Base-by-base conservation (phyloP, 2,113 vertebrate species). In the Coryphaenoides rupestris region DNA sequence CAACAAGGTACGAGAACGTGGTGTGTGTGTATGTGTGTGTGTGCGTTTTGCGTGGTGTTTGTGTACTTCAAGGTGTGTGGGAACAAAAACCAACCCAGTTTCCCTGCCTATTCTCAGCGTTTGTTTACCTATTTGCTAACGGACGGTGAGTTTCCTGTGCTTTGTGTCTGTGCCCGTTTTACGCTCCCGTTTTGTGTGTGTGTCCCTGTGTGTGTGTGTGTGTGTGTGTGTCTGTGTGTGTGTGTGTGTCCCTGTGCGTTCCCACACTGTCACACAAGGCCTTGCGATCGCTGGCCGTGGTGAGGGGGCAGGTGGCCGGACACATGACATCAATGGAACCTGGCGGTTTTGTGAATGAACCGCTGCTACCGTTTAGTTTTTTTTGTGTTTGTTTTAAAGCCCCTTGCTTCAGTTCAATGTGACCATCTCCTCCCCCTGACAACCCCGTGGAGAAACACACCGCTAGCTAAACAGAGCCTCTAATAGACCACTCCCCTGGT, bases 1-100 rank as follows among this genome's bases (percentile, higher is more conserved):
- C 5, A 98, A 95, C 88, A 98, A 98, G 93, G 97, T 98, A 87
- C 76, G 47, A 21, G 40, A 3, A 9, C 14, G 21, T n/a, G n/a
- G n/a, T n/a, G n/a, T n/a, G n/a, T n/a, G n/a, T n/a, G n/a, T 24
- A 4, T 21, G 60, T 65, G 19, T 40, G 22, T 53, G 47, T 19
- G 22, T 53, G 47, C 19, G 5, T 19, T 54, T 52, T 52, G 49
- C n/a, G 17, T 52, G 15, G n/a, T n/a, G n/a, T n/a, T n/a, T n/a
- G 16, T 54, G 52, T 21, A 4, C 50, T n/a, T 16, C 46, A 3
- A 2, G 33, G 54, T 66, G 72, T 64, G 59, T 69, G 68, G 71
- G 76, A 76, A 79, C 63, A 60, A n/a, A 47, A 58, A 55, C 68
- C 72, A n/a, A n/a, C 68, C 60, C 68, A 66, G 72, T 22, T 66